These are phyloP conservation scores for Drosophila stalkeri DNA, from an alignment of 2,888 invertebrate species.

Conservation along the genomic window DNA sequence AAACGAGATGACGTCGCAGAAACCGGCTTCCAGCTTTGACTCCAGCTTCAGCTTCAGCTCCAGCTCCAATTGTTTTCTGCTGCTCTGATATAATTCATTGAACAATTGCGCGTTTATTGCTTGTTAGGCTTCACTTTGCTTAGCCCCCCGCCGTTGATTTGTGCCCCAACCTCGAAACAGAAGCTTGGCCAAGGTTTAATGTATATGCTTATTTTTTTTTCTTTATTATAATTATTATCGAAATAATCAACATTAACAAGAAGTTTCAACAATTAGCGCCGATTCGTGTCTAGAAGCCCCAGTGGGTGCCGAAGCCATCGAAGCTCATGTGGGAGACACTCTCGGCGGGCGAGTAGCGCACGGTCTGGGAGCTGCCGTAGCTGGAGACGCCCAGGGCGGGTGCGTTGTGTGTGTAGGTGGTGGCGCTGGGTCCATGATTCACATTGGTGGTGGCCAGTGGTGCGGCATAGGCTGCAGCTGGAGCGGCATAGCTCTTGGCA, in stretches of 20 bases:
- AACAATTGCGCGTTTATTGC: conserved; percentile 58
- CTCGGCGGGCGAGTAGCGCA: conserved; percentile 87
- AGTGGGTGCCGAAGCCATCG: conserved; percentile 88
- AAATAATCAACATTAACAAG: conserved; percentile 57
- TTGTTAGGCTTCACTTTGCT: conserved; percentile 53
- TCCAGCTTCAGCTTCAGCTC: not conserved
- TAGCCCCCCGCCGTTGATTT: conserved; percentile 37
- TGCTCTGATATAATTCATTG: conserved; percentile 48
- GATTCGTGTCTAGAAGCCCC: conserved; percentile 87
- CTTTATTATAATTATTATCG: conserved; percentile 18
- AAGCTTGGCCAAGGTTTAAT: conserved; percentile 47
- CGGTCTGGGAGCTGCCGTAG: conserved; percentile 83
- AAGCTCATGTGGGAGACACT: conserved; percentile 89
- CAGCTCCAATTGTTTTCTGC: conserved; percentile 15
- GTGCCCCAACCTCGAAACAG: conserved; percentile 15
- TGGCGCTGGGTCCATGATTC: conserved; percentile 74
- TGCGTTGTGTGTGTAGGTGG: conserved; percentile 83
- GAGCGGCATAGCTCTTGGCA: conserved; percentile 59
- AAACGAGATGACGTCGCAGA: conserved; percentile 61
- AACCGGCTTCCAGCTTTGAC: conserved; percentile 44
- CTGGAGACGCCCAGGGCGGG: conserved; percentile 81
- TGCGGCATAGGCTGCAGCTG: conserved; percentile 65
- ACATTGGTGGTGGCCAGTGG: conserved; percentile 69
- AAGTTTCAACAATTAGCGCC: conserved; percentile 39
- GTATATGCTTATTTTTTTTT: conserved; percentile 26